These are phyloP conservation scores for Sapajus apella DNA, from an alignment of 2,113 vertebrate species.

Conservation along the genomic window DNA sequence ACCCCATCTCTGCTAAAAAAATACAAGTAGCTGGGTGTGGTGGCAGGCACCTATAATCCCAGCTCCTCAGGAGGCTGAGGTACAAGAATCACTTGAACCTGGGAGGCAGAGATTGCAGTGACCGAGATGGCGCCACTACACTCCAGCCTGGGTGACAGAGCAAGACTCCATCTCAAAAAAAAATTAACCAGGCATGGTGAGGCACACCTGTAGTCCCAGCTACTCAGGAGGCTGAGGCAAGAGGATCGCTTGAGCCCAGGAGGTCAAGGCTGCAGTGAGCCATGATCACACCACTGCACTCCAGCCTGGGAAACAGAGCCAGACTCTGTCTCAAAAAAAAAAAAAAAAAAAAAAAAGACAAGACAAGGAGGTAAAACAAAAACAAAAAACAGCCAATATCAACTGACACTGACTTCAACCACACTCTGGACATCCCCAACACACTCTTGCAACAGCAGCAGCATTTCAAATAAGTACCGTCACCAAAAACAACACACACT, in stretches of 20 bases:
- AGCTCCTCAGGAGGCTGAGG: too few species aligned
- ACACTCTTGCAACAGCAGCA: fast-evolving
- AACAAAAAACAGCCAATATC: too few species aligned
- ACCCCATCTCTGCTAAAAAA: too few species aligned
- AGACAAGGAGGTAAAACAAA: background rate
- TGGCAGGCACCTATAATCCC: too few species aligned
- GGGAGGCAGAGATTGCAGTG: too few species aligned
- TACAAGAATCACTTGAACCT: too few species aligned
- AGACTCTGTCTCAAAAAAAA: background rate
- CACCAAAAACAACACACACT: fast-evolving
- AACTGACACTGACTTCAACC: fast-evolving
- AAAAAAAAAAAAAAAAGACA: background rate
- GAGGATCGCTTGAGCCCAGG: background rate
- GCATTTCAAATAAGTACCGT: fast-evolving
- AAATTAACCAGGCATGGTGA: background rate
- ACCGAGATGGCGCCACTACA: too few species aligned
- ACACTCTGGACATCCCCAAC: background rate
- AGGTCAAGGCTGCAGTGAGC: background rate
- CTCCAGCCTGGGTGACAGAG: too few species aligned
- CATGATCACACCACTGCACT: background rate
- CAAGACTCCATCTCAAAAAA: background rate
- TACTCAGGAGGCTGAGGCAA: background rate
- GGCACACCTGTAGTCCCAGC: background rate
- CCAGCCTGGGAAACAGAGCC: background rate
- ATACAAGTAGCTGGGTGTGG: too few species aligned